A percentile compares a stretch with the other conserved stretches of the same genome.
phyloP scores from a whole-genome alignment of 2,113 vertebrate genomes.

The mouse (Mus musculus) region DNA sequence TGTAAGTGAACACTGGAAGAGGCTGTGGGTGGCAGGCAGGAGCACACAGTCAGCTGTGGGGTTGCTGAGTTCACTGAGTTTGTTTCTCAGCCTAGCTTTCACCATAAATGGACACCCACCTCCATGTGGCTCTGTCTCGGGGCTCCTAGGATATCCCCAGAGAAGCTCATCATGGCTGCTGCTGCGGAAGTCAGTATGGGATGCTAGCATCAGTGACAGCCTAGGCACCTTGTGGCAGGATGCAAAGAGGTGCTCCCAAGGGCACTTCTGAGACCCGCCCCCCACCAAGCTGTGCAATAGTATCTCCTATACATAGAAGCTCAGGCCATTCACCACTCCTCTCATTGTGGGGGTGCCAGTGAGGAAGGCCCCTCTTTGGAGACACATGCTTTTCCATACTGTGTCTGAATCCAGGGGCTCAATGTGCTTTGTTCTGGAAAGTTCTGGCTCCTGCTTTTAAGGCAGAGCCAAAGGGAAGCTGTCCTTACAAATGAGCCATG shows the following conservation, averaged over 20 bases:
- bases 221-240: too few species aligned
- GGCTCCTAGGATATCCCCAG: not conserved
- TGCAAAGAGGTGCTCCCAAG: not conserved
- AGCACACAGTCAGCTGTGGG: not conserved
- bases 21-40: not conserved
- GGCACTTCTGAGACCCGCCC: not conserved
- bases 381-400: not conserved
- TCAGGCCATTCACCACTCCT: not conserved
- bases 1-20: not conserved
- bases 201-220: not conserved
- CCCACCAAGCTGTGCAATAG: too few species aligned
- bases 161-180: not conserved
- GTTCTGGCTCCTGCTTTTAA: not conserved
- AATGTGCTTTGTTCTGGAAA: not conserved
- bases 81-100: not conserved
- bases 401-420: not conserved
- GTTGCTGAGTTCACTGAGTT: not conserved
- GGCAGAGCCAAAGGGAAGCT: constrained; percentile 50
- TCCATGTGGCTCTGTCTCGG: not conserved
- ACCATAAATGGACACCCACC: not conserved
- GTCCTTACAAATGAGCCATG: constrained; percentile 55
- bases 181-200: not conserved
- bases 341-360: not conserved
- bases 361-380: not conserved
- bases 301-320: not conserved